Percentiles rank a stretch among this genome's conserved stretches.
These are phyloP conservation scores for Gobio occitaniae DNA, from an alignment of 2,797 vertebrate genomes.

Conservation along the genomic window DNA sequence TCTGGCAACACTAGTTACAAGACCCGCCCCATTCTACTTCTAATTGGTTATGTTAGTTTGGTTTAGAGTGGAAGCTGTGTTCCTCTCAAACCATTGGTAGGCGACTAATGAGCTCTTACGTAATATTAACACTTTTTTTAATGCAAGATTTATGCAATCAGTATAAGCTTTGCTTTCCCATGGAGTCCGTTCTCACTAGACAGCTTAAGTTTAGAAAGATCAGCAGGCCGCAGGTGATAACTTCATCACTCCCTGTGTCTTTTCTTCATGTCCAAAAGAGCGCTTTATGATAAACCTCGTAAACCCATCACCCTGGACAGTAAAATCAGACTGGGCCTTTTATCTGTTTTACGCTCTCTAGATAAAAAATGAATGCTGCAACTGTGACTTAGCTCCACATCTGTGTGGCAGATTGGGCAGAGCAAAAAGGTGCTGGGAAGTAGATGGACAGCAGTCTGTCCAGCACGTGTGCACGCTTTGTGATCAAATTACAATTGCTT, in stretches of 20 bases:
- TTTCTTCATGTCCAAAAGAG: conserved; percentile 51
- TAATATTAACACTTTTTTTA: too few species aligned
- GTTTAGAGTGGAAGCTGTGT: too few species aligned
- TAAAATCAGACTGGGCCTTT: conserved; percentile 54
- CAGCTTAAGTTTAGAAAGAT: conserved; percentile 33
- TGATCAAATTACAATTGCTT: conserved; percentile 39
- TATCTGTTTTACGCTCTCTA: conserved; percentile 49
- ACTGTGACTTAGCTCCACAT: conserved; percentile 66
- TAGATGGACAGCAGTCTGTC: conserved; percentile 64
- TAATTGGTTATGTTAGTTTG: too few species aligned
- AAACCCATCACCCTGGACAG: conserved; percentile 64
- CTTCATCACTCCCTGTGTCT: conserved; percentile 59
- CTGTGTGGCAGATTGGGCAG: conserved; percentile 69
- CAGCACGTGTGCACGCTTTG: conserved; percentile 25
- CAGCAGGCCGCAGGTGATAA: conserved; percentile 46
- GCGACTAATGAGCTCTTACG: too few species aligned
- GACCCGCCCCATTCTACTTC: too few species aligned
- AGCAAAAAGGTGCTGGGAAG: conserved; percentile 53
- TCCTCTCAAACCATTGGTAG: too few species aligned
- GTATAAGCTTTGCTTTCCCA: conserved; percentile 25
- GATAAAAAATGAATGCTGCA: conserved; percentile 54
- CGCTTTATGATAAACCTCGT: conserved; percentile 62
- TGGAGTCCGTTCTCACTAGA: conserved; percentile 1
- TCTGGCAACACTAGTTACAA: too few species aligned
- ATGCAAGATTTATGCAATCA: not conserved